Conservation (phyloP, 2,888 invertebrate genomes). For the Caenorhabditis plicata region DNA sequence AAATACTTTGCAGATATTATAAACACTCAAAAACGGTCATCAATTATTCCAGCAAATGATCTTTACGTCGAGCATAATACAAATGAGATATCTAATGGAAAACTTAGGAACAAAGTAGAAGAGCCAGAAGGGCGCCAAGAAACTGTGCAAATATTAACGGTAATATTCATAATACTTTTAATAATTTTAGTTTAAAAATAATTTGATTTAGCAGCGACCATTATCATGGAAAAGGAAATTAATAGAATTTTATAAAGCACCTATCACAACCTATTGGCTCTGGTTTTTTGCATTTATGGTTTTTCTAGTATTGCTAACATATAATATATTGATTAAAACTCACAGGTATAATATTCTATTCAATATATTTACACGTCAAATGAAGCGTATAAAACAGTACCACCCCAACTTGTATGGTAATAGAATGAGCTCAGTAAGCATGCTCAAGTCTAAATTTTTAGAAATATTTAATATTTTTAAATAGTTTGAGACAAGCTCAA, state of each 20-base stretch:
- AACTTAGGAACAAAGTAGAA: too few relatives aligned
- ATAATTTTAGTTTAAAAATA: not conserved
- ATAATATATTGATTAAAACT: conserved; percentile 55
- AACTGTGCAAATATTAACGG: conserved; percentile 24
- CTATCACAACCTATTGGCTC: conserved; percentile 97
- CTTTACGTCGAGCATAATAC: conserved; percentile 31
- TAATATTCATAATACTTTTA: not conserved
- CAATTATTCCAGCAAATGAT: conserved; percentile 11
- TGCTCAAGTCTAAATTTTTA: too few relatives aligned
- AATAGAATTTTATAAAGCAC: conserved; percentile 97
- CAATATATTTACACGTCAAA: too few relatives aligned
- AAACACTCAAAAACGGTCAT: conserved; percentile 25
- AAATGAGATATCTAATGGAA: too few relatives aligned
- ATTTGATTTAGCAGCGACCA: conserved; percentile 22
- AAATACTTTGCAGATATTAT: conserved; percentile 15
- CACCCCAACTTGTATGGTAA: too few relatives aligned
- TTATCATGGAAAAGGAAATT: conserved; percentile 69
- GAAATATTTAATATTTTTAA: too few relatives aligned
- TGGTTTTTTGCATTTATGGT: conserved; percentile 73
- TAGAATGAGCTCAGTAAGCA: too few relatives aligned
- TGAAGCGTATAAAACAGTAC: too few relatives aligned
- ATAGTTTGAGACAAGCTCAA: too few relatives aligned
- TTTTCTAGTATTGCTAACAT: conserved; percentile 57
- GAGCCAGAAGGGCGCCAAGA: conserved; percentile 16
- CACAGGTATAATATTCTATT: too few relatives aligned